Base-by-base conservation (phyloP, 2,888 invertebrate genomes). In the Hypomecis punctinalis region DNA sequence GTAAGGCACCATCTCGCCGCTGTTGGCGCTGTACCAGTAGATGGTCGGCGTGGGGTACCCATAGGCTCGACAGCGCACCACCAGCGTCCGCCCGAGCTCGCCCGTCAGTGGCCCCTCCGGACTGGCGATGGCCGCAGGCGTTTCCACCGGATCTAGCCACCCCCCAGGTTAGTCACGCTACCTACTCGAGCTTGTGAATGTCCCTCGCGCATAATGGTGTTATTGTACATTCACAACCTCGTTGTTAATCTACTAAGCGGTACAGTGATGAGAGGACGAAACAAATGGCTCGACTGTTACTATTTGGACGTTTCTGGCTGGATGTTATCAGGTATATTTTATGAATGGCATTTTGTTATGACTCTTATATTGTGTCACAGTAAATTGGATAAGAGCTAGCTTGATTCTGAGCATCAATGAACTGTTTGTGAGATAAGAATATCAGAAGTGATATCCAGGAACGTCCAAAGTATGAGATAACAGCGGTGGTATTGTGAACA, bases 1-100 rank as follows among this genome's bases (percentile, higher is more conserved):
- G 72, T 96, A 90, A 0, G 98, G 97, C 66, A 98, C 93, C 94
- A 97, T 95, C 51, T 94, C 92, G 35, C 95, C 95, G 59, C 93
- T 93, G 47, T 95, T 94, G 49, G 96, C 96, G 63, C 96, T 95
- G 96, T 97, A 97, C 98, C 98, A 98, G 73, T 95, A 96, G 52
- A 98, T 96, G 53, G 94, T 89, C 0, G 98, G 98, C 66, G 93
- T 86, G 0, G 98, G 98, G 93, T 94, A 94, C 51, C 98, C 98
- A 84, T 96, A 95, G 42, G 97, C 97, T 76, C 96, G 96, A 86
- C 98, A 98, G 76, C 96, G 95, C 51, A 98, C 90, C 62, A 93
- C 85, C 49, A 96, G 94, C 37, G 96, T 95, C 37, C 94, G 93
- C 72, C 96, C 96, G 73, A 98, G 89, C 67, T 95, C 94, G 33